Evolutionary conservation across 2,888 invertebrate species (phyloP), one percentile per base, ranked within the genome.

Genomic region (Zhuqinia jingwanae): DNA sequence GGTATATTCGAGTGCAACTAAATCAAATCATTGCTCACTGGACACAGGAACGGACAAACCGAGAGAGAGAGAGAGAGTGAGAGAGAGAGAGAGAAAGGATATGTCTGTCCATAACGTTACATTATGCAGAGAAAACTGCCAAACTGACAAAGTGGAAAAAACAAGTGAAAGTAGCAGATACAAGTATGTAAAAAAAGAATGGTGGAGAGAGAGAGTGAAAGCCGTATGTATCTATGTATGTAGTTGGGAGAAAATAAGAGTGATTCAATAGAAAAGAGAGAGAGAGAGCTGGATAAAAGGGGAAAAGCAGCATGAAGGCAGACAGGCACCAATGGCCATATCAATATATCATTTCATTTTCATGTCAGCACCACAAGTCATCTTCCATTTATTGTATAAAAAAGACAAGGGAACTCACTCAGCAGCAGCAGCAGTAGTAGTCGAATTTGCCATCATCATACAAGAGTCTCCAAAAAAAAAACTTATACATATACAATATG

Each of bases 281-380:
- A 50, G n/a, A 63, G n/a, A 58, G 36, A 36, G n/a, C n/a, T 36
- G 36, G 36, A 36, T 6, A 36, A 8, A 73, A 25, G 30, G 56
- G 70, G 63, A 42, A 50, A 53, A 80, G 80, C 68, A 65, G 77
- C 63, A 78, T 70, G 73, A 63, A 73, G 73, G 80, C 65, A 80
- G 85, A 80, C 79, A 80, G 77, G 58, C 77, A 60, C 77, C 77
- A 77, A 77, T 65, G 45, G 50, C 63, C 83, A 65, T 85, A 85
- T 85, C 85, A 85, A 77, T 78, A 85, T 85, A 78, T 85, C 85
- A 85, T 85, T 85, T 85, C 85, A 85, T 85, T 85, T 85, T 80
- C 85, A 80, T 85, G 85, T 85, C 85, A 85, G 85, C 78, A 85
- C 85, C 85, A 78, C 85, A 79, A 85, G 76, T 84, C 84, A 84